Evolutionary conservation across 2,888 invertebrate genomes (phyloP), one percentile per base, ranked within the genome.

Genomic region (Litoditis marina): DNA sequence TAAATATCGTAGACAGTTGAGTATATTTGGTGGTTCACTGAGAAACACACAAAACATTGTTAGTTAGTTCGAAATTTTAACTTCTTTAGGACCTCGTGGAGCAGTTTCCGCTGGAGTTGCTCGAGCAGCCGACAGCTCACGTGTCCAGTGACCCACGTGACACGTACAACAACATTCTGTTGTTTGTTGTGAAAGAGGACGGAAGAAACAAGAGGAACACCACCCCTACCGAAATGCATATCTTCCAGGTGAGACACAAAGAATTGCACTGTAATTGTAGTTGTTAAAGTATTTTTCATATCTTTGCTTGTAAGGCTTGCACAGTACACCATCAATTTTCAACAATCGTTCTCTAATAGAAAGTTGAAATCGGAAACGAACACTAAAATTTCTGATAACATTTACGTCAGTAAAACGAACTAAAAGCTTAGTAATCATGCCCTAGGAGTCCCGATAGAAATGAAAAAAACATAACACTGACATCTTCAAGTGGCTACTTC

Each of bases 91-190:
- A 92, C 72, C 90, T 94, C 71, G 93, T 98, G 88, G 98, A 98
- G 86, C 88, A 92, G 73, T 98, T 98, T 85, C 93, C 94, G 0
- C 90, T 92, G 39, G 88, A 91, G 53, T 88, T 92, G 82, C 92
- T 98, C 73, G 91, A 92, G 84, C 92, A 94, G 72, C 96, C 96
- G 1, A 95, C 95, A 8, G 94, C 96, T 8, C 82, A 83, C 55
- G 66, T 76, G 13, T 76, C 75, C 60, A 71, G 68, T 53, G 94
- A 95, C 85, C 92, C 92, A 5, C 91, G 92, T 85, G 96, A 98
- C 85, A 89, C 94, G 83, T 98, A 96, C 88, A 96, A 96, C 87
- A 98, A 98, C 85, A 92, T 98, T 83, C 87, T 98, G 81, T 91
- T 98, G 34, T 98, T 98, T 86, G 92, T 94, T 76, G 94, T 96